phyloP scores from a whole-genome alignment of 2,888 invertebrate species.

The Enchytraeus crypticus region DNA sequence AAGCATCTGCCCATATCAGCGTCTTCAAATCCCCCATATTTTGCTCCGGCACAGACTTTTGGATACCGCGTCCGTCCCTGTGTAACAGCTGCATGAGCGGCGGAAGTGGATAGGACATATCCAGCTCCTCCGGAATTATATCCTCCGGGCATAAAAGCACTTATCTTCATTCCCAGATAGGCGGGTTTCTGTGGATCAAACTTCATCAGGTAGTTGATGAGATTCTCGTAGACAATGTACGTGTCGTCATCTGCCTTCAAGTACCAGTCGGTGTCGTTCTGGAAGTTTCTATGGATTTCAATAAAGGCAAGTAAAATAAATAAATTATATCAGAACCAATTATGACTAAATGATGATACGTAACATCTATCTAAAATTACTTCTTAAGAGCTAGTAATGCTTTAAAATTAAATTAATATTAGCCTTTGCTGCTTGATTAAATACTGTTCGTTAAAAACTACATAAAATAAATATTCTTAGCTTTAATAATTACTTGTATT shows the following conservation, averaged over 20 bases:
- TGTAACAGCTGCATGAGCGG: neutral
- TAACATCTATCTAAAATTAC: too few relatives aligned
- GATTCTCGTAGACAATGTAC: slow-evolving; percentile 3
- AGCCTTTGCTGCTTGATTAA: too few relatives aligned
- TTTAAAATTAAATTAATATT: too few relatives aligned
- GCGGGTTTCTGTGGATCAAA: neutral
- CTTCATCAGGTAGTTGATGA: neutral
- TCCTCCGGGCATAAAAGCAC: neutral
- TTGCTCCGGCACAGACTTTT: neutral
- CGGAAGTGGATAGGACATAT: neutral
- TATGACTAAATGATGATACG: too few relatives aligned
- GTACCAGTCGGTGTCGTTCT: slow-evolving; percentile 1
- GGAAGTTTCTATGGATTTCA: neutral
- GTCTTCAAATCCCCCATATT: neutral
- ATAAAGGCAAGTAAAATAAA: too few relatives aligned
- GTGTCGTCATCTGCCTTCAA: slow-evolving; percentile 4
- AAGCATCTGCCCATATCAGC: neutral
- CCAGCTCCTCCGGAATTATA: slow-evolving; percentile 7
- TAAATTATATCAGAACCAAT: too few relatives aligned
- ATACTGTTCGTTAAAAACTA: too few relatives aligned
- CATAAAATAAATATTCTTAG: too few relatives aligned
- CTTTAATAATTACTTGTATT: too few relatives aligned
- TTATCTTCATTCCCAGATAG: neutral
- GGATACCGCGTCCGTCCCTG: neutral
- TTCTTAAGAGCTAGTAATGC: too few relatives aligned